Conservation (phyloP, 2,113 vertebrate species). For the rat (Rattus norvegicus) region DNA sequence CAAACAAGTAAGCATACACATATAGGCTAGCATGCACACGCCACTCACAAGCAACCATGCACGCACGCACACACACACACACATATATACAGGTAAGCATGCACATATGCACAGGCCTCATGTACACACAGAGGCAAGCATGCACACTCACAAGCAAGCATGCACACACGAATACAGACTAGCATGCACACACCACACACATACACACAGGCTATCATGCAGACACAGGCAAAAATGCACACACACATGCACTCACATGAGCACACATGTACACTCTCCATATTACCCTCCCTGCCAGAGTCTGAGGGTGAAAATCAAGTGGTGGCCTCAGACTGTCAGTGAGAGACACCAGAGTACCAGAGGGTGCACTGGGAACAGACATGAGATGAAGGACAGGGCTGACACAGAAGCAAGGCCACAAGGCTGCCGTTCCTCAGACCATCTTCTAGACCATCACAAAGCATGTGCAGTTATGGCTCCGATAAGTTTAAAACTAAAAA, state of each 20-base stretch:
- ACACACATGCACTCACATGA: neutral
- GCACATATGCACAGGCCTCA: neutral
- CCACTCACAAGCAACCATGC: neutral
- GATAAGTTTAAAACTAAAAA: neutral
- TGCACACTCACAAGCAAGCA: too few relatives aligned
- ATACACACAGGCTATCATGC: too few relatives aligned
- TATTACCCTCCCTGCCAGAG: neutral
- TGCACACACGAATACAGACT: neutral
- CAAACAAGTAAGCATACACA: neutral
- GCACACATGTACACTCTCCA: neutral
- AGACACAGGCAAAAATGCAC: neutral
- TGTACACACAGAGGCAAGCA: too few relatives aligned
- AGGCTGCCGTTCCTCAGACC: too few relatives aligned
- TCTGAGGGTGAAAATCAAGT: neutral
- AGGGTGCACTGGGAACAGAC: neutral
- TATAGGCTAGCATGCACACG: neutral
- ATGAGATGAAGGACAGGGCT: neutral
- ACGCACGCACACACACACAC: too few relatives aligned
- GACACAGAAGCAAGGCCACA: neutral
- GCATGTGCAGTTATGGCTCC: neutral
- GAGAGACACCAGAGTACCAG: neutral
- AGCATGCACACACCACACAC: neutral
- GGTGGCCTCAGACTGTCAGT: too few relatives aligned
- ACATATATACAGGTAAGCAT: neutral
- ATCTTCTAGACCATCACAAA: neutral